These are phyloP conservation scores for Torymus aiolomorphi DNA, from an alignment of 2,888 invertebrate genomes.

Conservation along the genomic window DNA sequence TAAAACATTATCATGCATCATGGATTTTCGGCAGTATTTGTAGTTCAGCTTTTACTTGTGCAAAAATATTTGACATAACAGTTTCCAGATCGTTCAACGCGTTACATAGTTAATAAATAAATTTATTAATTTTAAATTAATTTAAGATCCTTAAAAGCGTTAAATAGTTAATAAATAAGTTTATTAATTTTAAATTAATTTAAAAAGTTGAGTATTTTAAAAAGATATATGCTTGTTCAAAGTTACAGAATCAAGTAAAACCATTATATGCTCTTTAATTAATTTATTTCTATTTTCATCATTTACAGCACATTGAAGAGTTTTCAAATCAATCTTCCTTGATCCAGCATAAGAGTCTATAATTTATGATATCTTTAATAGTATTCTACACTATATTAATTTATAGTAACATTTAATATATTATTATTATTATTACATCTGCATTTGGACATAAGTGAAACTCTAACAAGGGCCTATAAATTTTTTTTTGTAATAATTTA, in stretches of 20 bases:
- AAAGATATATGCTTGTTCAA: constrained; percentile 77
- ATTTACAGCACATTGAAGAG: constrained; percentile 79
- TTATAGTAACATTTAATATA: constrained; percentile 5
- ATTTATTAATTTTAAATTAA: no score
- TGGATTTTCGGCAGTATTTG: constrained; percentile 78
- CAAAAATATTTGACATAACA: constrained; percentile 81
- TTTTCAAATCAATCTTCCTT: constrained; percentile 83
- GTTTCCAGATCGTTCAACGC: no score
- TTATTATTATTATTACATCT: constrained; percentile 82
- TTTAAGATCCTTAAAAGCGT: constrained; percentile 78
- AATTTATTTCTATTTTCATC: constrained; percentile 81
- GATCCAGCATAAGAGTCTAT: constrained; percentile 89
- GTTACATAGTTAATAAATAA: no score
- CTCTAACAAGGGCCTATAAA: constrained; percentile 79
- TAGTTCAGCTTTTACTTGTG: constrained; percentile 86
- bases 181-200: constrained; percentile 9
- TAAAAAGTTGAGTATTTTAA: constrained; percentile 7
- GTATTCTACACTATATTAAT: constrained; percentile 78
- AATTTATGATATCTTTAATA: constrained; percentile 1
- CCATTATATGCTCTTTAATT: constrained; percentile 84
- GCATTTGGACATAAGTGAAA: constrained; percentile 89
- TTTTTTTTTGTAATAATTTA: neutral
- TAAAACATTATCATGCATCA: constrained; percentile 76
- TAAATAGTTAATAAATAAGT: constrained; percentile 11
- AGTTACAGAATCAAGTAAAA: constrained; percentile 79